These are phyloP conservation scores for Alectoris magna DNA, from an alignment of 2,797 vertebrate species.

Conservation along the genomic window DNA sequence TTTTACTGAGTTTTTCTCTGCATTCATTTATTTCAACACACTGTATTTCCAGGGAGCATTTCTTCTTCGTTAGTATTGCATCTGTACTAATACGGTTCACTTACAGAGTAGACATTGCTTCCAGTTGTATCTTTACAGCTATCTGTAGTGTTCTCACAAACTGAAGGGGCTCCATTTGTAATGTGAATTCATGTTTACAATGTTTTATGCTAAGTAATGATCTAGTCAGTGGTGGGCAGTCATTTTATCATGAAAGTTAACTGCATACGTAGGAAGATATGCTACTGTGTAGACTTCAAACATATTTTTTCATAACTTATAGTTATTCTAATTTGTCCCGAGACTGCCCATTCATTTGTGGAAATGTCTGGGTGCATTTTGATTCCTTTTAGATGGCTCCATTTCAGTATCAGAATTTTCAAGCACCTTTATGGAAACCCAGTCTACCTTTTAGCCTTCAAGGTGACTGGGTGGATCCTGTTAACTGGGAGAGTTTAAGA, in stretches of 20 bases:
- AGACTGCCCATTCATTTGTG: not conserved
- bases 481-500: not conserved
- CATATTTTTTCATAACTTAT: not conserved
- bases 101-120: not conserved
- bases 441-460: not conserved
- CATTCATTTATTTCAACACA: not conserved
- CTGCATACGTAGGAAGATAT: not conserved
- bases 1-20: not conserved
- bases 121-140: not conserved
- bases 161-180: not conserved
- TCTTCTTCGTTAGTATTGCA: not conserved
- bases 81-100: not conserved
- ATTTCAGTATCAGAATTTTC: not conserved
- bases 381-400: not conserved
- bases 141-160: not conserved
- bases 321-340: not conserved
- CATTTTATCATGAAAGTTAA: not conserved
- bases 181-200: not conserved
- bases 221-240: not conserved
- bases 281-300: not conserved
- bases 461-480: not conserved
- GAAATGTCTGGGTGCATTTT: not conserved
- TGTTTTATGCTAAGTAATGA: not conserved
- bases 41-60: not conserved
- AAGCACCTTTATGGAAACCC: not conserved